phyloP scores from a whole-genome alignment of 2,888 invertebrate species.

The Lasioglossum pauxillum region DNA sequence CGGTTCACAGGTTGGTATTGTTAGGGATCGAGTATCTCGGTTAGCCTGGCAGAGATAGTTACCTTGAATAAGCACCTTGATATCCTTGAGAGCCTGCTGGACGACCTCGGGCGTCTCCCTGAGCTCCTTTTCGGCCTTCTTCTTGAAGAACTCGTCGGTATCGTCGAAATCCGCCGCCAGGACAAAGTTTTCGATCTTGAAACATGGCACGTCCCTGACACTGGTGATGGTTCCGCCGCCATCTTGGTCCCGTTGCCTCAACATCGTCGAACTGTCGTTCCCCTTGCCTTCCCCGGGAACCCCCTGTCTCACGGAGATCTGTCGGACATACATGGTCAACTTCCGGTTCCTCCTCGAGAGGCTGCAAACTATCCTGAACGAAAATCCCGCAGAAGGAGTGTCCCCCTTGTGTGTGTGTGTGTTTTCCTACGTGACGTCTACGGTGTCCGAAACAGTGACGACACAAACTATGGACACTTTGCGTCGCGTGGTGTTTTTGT shows the following conservation, averaged over 20 bases:
- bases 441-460: neutral
- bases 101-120: slow-evolving; percentile 90
- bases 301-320: neutral
- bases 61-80: slow-evolving; percentile 82
- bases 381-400: neutral
- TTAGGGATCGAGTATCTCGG: neutral
- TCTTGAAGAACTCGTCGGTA: slow-evolving; percentile 86
- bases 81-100: slow-evolving; percentile 86
- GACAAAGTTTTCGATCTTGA: slow-evolving; percentile 86
- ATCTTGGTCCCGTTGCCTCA: slow-evolving; percentile 33
- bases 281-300: neutral
- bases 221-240: slow-evolving; percentile 64
- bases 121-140: slow-evolving; percentile 89
- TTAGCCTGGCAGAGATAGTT: neutral
- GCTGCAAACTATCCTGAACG: neutral
- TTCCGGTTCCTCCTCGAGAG: neutral
- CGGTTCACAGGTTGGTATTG: neutral
- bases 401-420: neutral
- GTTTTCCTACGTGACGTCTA: neutral
- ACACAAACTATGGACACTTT: neutral
- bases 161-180: slow-evolving; percentile 88
- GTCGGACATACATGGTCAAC: slow-evolving; percentile 44
- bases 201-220: slow-evolving; percentile 67
- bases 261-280: neutral
- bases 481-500: neutral